Evolutionary conservation across 35 echinoderm and acorn worm species (phyloP), one percentile per base, ranked within the genome.

Genomic region (Apostichopus parvimensis): DNA sequence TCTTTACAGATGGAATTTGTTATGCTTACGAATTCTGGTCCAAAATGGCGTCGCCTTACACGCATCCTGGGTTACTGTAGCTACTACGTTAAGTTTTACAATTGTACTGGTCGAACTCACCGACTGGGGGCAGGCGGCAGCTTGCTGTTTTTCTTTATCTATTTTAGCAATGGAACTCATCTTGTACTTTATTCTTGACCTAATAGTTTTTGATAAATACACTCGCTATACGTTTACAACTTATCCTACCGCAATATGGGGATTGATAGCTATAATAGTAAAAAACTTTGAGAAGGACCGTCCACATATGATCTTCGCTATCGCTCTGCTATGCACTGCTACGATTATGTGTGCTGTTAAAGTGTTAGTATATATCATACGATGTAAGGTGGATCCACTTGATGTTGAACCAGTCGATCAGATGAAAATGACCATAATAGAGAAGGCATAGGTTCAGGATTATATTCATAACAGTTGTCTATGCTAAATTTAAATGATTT

Each of bases 41-140:
- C 92, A 94, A 26, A 94, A 94, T 87, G 92, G 92, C 58, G 59
- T 94, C 8, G 86, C 75, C 3, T 22, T 94, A 6, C 90, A 80
- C 52, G 77, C 92, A 7, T 64, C 92, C 9, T 94, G 92, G 92
- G 61, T 72, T 56, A 90, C 87, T 24, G 62, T 94, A 6, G 62
- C 68, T 18, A 61, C 86, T 8, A 6, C 89, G 57, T 1, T 94
- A 2, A 77, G 78, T 8, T 18, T 89, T 1, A 87, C 73, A 10
- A 80, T 80, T 15, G 85, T 87, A n/a, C 22, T 94, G 73, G 78
- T 89, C 1, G 22, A 94, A 20, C 53, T 60, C 45, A 25, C 85
- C 4, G 70, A 22, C 57, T 26, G 57, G 79, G 58, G 7, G 15
- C 81, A 93, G 55, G 26, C 57, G 4, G 34, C 83, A 72, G 65